phyloP scores from a whole-genome alignment of 2,888 invertebrate species.

The Tenthredo amoena region DNA sequence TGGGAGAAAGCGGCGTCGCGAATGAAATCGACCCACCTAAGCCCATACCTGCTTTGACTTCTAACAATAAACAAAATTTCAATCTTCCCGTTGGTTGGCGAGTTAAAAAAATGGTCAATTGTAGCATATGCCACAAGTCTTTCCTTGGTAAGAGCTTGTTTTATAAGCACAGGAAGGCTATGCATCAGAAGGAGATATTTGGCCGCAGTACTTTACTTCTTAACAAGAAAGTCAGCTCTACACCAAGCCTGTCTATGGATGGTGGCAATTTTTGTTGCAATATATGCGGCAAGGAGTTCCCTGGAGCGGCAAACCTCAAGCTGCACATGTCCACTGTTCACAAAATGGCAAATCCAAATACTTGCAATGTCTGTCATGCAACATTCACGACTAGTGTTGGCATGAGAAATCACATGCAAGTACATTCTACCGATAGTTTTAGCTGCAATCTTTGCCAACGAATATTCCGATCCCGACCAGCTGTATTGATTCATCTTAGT shows the following conservation, averaged over 20 bases:
- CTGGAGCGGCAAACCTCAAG: conserved; percentile 80
- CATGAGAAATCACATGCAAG: conserved; percentile 75
- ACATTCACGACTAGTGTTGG: conserved; percentile 75
- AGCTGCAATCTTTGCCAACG: conserved; percentile 82
- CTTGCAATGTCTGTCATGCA: conserved; percentile 82
- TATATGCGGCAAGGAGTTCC: conserved; percentile 81
- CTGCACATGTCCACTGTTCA: conserved; percentile 81
- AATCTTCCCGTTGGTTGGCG: conserved; percentile 28
- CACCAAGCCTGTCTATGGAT: conserved; percentile 70
- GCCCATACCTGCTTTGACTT: conserved; percentile 25
- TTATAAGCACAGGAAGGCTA: conserved; percentile 82
- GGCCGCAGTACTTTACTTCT: conserved; percentile 70
- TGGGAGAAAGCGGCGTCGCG: conserved; percentile 53
- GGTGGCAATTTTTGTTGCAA: conserved; percentile 81
- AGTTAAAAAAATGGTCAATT: conserved; percentile 77
- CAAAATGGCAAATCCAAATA: conserved; percentile 79
- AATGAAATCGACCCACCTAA: conserved; percentile 47
- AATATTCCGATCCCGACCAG: conserved; percentile 16
- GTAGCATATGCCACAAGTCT: conserved; percentile 83
- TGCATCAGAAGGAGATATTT: conserved; percentile 77
- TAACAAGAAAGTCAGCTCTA: conserved; percentile 66
- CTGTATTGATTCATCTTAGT: conserved; percentile 14
- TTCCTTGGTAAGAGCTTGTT: conserved; percentile 84
- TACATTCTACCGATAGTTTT: conserved; percentile 80
- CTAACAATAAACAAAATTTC: conserved; percentile 46